Evolutionary conservation across 2,113 vertebrate genomes (phyloP), one percentile per base, ranked within the genome.

Genomic region (Spilogale gracilis): DNA sequence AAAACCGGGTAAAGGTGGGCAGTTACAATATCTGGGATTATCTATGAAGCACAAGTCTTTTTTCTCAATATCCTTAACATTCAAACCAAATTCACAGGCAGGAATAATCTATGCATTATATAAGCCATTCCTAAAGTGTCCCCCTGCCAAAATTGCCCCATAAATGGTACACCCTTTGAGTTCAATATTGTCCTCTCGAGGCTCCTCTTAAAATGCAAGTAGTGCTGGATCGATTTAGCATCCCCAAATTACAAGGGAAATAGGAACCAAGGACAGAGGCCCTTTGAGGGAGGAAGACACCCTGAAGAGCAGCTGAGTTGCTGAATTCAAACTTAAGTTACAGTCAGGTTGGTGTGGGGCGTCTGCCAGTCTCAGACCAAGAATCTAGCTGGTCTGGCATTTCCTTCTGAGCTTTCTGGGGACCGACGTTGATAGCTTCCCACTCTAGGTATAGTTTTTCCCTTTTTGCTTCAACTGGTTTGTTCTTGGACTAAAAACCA

Each of bases 11-110:
- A 0, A 30, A 91, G 38, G 17, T 20, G 25, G 21, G 60, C n/a
- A 65, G 67, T 45, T 11, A 84, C 6, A 52, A 50, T 38, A 43
- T 12, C 38, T 6, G 27, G 16, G 21, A 38, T 60, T 71, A 27
- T 91, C n/a, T 81, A 61, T 43, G 43, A 84, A 43, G 61, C 78
- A 45, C 25, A 54, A 54, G 21, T 90, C 71, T 80, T 76, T 83
- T 54, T 54, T 85, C 80, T 97, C 56, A 67, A 38, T 6, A 91
- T 74, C 80, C 45, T 23, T n/a, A 73, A 65, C 50, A 56, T 86
- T 65, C 48, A 32, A 71, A 48, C 38, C 20, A 32, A 83, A 83
- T 30, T 60, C 58, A 56, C 3, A 30, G 67, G 71, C 27, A 32
- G 48, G 27, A 8, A 12, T 23, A 23, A 45, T 30, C 52, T 78